Evolutionary conservation across 1,140 invertebrate genomes (phyloP), one percentile per base, ranked within the genome.

Genomic region (Colletes gigas): DNA sequence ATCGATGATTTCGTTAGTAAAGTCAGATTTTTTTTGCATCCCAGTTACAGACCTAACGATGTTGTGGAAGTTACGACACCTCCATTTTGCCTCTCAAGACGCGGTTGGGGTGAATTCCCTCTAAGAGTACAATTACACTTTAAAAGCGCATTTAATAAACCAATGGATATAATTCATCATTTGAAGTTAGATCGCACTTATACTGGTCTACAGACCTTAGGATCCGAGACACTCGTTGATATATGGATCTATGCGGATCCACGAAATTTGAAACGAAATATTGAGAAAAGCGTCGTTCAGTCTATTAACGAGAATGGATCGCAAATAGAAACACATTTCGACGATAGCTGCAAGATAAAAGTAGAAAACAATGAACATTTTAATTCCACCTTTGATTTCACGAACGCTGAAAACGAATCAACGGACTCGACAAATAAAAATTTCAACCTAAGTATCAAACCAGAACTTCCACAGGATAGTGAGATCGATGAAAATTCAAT

Each of bases 31-130:
- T 96, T 96, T 83, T 93, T 98, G 39, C 97, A 98, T 94, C 96
- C 96, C 44, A 97, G 97, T 62, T 98, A 98, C 92, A 95, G 95
- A 71, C 98, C 98, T n/a, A 96, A 98, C 92, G 97, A 98, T 90
- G 94, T 97, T 59, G 95, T 98, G 8, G 96, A 97, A 92, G 93
- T 98, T 9, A 94, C 94, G 66, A 93, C 95, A 55, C 94, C 96
- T 0, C 98, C 98, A 10, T 98, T 97, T 94, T 96, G 98, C 90
- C 90, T 98, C 63, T 96, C 96, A 0, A 94, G 97, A 63, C 94
- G 97, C 68, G 98, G 98, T 21, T 98, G 98, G 98, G 98, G 98
- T 17, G 97, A 98, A 94, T 98, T 98, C 94, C 97, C 97, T 1
- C 93, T 98, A 19, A 93, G 96, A 80, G 95, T 98, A 10, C 96